Evolutionary conservation across 2,888 invertebrate species (phyloP), one percentile per base, ranked within the genome.

Genomic region (Trichopria drosophilae): DNA sequence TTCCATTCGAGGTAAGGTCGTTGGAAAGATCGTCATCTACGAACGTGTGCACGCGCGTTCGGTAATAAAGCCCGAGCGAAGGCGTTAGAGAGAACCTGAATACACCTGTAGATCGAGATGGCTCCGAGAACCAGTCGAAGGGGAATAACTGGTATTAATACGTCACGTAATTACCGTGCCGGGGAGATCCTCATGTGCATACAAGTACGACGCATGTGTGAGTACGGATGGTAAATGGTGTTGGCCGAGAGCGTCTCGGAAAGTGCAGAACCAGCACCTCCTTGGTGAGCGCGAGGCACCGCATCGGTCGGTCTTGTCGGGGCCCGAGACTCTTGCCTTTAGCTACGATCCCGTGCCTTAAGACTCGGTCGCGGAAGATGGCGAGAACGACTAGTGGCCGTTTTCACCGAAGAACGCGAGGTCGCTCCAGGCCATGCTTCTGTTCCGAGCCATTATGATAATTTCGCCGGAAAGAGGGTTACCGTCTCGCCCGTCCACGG

Each of bases 401-500:
- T 41, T 32, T 20, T 26, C 35, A 24, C 26, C 53, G 29, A 13
- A 51, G 58, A 56, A 57, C 53, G 59, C 41, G 55, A 61, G 57
- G 51, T 62, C 53, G 69, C 72, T 67, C 58, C 65, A 58, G 69
- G 72, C 65, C 60, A 65, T 71, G 72, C 72, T 72, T 72, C 72
- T 69, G 72, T 72, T 72, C 65, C 65, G 65, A 71, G 67, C 68
- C 67, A 72, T 72, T 72, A 72, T 72, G 72, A 70, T 72, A 72
- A 72, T 72, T 72, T 68, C 63, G 68, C 62, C 65, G 69, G 69
- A 70, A 71, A 69, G 67, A 68, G 66, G 67, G 64, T 68, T 70
- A 67, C 69, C 67, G 66, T 60, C 66, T 65, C 54, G 44, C 54
- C 51, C 53, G 57, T 44, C 42, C 37, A 23, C 23, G 29, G 24